Conservation (phyloP, 2,888 invertebrate species). For the Colostygia pectinataria region DNA sequence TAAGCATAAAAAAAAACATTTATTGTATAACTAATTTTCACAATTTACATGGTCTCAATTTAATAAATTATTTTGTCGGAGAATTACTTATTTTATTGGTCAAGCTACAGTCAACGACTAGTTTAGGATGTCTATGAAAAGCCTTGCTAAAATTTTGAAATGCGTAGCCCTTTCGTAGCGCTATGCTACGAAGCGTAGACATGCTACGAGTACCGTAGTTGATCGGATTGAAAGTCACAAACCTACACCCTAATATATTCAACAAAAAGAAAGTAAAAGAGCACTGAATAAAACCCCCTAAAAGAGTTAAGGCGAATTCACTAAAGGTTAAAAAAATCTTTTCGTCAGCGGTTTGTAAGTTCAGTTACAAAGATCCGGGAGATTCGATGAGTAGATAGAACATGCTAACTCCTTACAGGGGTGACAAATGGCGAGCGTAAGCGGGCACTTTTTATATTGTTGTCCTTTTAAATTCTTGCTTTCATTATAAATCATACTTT, state of each 20-base stretch:
- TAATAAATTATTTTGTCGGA: no score
- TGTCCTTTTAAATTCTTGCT: no score
- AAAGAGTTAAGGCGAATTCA: conserved; percentile 51
- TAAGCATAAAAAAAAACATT: no score
- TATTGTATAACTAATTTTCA: no score
- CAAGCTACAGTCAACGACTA: no score
- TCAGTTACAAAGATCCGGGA: conserved; percentile 65
- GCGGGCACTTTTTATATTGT: conserved; percentile 18
- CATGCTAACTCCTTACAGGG: conserved; percentile 49
- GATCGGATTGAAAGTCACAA: neutral
- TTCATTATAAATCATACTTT: no score
- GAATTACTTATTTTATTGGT: no score
- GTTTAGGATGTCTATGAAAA: no score
- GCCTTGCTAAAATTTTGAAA: no score
- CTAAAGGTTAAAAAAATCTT: conserved; percentile 64
- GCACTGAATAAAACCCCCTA: conserved; percentile 44
- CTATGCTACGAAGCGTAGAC: conserved; percentile 6
- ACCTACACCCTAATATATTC: conserved; percentile 8
- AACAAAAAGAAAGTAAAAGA: conserved; percentile 13
- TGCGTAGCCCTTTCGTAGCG: no score
- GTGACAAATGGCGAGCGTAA: conserved; percentile 30
- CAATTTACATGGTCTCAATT: no score
- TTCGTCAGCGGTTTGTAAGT: conserved; percentile 55
- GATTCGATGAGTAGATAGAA: conserved; percentile 55
- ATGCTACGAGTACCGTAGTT: conserved; percentile 10